Conservation (phyloP, 2,888 invertebrate genomes). For the Bombylius discolor region DNA sequence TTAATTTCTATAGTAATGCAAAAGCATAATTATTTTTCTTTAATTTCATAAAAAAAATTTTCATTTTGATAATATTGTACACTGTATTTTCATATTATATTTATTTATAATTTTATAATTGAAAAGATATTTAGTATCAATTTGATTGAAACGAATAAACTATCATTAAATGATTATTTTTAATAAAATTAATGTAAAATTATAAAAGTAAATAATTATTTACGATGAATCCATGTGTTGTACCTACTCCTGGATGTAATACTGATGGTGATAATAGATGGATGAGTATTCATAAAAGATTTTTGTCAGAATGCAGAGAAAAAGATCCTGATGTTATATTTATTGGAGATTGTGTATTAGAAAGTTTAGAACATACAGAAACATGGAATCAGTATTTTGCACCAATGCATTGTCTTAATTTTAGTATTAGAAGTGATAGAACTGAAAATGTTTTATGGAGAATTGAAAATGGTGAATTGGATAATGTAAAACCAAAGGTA, state of each 20-base stretch:
- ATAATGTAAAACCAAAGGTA: slow-evolving; percentile 79
- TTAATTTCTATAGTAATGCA: no score
- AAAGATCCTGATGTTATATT: slow-evolving; percentile 88
- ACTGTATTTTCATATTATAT: not conserved
- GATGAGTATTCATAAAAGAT: slow-evolving; percentile 64
- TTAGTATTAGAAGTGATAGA: slow-evolving; percentile 69
- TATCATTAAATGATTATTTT: no score
- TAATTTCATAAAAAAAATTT: no score
- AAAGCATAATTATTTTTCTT: no score
- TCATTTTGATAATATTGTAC: no score
- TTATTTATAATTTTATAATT: slow-evolving; percentile 1
- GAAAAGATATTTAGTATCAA: no score
- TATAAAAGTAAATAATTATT: no score
- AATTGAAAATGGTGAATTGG: slow-evolving; percentile 77
- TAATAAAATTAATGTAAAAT: no score
- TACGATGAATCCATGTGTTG: slow-evolving; percentile 58
- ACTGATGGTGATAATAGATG: slow-evolving; percentile 74
- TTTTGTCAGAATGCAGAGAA: slow-evolving; percentile 70
- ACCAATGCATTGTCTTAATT: slow-evolving; percentile 78
- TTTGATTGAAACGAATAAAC: no score
- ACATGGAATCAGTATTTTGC: slow-evolving; percentile 85
- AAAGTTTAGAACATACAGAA: slow-evolving; percentile 68
- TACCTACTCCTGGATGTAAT: slow-evolving; percentile 59
- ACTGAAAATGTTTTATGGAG: slow-evolving; percentile 86
- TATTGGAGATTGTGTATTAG: slow-evolving; percentile 78